Conservation (phyloP, 2,888 invertebrate species). For the Phortica okadai region DNA sequence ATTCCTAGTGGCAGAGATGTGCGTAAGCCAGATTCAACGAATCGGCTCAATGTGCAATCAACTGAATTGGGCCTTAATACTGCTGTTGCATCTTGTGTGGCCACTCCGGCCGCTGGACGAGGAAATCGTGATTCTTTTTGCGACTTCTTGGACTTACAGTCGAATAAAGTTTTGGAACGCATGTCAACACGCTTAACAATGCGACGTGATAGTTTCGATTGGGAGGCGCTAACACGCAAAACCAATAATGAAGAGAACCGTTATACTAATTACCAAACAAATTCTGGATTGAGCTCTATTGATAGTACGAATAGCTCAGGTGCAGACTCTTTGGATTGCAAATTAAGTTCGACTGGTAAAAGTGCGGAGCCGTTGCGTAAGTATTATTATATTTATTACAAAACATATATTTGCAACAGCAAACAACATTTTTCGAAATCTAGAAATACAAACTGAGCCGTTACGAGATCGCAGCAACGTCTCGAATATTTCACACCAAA, state of each 20-base stretch:
- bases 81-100: slow-evolving; percentile 17
- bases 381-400: neutral
- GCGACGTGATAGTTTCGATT: slow-evolving; percentile 73
- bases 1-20: slow-evolving; percentile 43
- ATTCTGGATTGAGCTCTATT: slow-evolving; percentile 42
- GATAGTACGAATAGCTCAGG: slow-evolving; percentile 47
- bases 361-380: slow-evolving; percentile 48
- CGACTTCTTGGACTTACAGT: slow-evolving; percentile 72
- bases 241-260: slow-evolving; percentile 54
- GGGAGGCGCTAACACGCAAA: slow-evolving; percentile 67
- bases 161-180: slow-evolving; percentile 62
- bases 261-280: slow-evolving; percentile 40
- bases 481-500: slow-evolving; percentile 38
- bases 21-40: slow-evolving; percentile 59
- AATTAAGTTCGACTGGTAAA: slow-evolving; percentile 9
- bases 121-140: slow-evolving; percentile 72
- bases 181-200: slow-evolving; percentile 60
- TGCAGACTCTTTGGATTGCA: slow-evolving; percentile 53
- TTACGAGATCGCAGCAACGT: slow-evolving; percentile 67
- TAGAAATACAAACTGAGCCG: slow-evolving; percentile 55
- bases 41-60: slow-evolving; percentile 43
- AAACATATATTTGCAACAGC: neutral
- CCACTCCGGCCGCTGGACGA: slow-evolving; percentile 41
- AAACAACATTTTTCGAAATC: neutral
- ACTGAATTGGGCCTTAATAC: slow-evolving; percentile 21